phyloP scores from a whole-genome alignment of 2,113 vertebrate species.

The Istiophorus platypterus region DNA sequence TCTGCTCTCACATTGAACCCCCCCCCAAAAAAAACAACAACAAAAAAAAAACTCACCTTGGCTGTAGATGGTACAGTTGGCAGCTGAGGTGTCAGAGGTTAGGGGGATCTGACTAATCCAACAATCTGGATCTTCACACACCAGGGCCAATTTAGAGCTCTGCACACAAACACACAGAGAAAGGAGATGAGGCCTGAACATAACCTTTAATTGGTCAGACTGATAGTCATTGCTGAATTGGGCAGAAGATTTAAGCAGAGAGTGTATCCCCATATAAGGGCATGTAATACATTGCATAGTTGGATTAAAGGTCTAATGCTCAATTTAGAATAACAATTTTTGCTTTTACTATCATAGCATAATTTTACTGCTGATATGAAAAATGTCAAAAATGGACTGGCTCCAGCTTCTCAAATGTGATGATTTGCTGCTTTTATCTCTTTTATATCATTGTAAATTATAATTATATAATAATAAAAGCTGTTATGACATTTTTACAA shows the following conservation, averaged over 20 bases:
- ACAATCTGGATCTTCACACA: constrained; percentile 87
- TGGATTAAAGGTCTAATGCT: not conserved
- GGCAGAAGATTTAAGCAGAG: not conserved
- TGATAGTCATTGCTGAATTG: not conserved
- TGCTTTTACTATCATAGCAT: too few relatives aligned
- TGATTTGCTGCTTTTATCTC: not conserved
- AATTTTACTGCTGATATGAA: not conserved
- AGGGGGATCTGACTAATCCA: constrained; percentile 89
- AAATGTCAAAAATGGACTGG: not conserved
- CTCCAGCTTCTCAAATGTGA: not conserved
- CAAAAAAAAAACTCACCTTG: constrained; percentile 81
- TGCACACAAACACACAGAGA: constrained; percentile 58
- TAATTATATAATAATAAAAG: not conserved
- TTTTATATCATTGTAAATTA: not conserved
- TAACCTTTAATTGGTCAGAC: not conserved
- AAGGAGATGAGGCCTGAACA: not conserved
- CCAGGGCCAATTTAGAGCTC: constrained; percentile 77
- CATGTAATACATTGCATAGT: too few relatives aligned
- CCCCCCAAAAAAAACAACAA: too few relatives aligned
- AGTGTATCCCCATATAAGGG: not conserved
- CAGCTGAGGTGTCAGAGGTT: constrained; percentile 76
- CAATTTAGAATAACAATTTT: too few relatives aligned
- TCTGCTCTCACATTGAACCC: too few relatives aligned
- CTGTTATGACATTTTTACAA: not conserved
- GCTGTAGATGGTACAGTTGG: constrained; percentile 90